Evolutionary conservation across 2,797 vertebrate genomes (phyloP).

Genomic region (Varecia variegata): DNA sequence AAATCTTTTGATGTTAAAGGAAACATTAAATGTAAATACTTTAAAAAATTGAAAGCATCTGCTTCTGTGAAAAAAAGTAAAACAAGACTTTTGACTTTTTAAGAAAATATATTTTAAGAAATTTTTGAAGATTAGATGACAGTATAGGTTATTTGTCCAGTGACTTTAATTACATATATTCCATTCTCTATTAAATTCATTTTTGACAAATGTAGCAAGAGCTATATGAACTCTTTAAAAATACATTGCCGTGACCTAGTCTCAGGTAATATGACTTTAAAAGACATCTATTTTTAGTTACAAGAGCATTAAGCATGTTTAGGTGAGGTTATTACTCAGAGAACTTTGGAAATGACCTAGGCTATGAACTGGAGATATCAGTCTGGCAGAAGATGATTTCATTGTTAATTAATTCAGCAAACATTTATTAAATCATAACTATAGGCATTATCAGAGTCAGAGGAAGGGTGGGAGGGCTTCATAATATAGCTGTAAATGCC

Average conservation of each 20-base stretch:
- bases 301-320: background rate
- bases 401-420: background rate
- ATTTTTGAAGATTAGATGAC: constrained; percentile 23
- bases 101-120: constrained; percentile 28
- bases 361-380: background rate
- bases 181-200: background rate
- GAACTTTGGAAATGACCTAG: background rate
- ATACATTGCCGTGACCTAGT: background rate
- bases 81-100: constrained; percentile 9
- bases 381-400: background rate
- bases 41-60: background rate
- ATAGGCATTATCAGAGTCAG: background rate
- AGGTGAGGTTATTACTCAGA: background rate
- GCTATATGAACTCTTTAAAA: background rate
- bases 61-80: constrained; percentile 27
- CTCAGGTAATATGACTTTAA: background rate
- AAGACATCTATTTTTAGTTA: constrained; percentile 12
- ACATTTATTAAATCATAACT: background rate
- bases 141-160: background rate
- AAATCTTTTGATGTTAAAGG: constrained; percentile 14
- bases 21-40: background rate
- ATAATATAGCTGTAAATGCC: background rate
- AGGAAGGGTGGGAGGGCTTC: background rate
- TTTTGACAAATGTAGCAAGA: background rate
- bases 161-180: background rate